Percentiles rank a stretch among this genome's conserved stretches.
phyloP scores from a whole-genome alignment of 2,888 invertebrate species.

The Mimumesa dahlbomi region DNA sequence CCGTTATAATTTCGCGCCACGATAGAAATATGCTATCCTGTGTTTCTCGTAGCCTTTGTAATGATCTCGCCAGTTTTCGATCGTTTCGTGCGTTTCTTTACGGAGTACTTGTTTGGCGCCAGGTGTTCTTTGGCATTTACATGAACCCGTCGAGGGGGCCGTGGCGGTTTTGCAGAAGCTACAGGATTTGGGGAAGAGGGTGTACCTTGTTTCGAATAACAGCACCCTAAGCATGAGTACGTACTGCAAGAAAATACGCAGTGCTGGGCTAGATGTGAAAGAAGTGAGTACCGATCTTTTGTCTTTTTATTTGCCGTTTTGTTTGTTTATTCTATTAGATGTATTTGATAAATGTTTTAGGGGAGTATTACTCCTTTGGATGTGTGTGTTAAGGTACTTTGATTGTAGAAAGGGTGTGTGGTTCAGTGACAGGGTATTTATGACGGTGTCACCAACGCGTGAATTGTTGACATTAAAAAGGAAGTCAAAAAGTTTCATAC shows the following conservation, averaged over 20 bases:
- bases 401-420: too few species aligned
- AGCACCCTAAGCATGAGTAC: slow-evolving; percentile 77
- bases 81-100: background rate
- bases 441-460: too few species aligned
- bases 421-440: too few species aligned
- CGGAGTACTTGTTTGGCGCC: slow-evolving; percentile 47
- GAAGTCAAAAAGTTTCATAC: too few species aligned
- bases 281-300: slow-evolving; percentile 70
- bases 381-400: too few species aligned
- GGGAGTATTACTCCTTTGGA: too few species aligned
- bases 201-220: slow-evolving; percentile 82
- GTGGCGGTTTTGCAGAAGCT: slow-evolving; percentile 81
- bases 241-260: slow-evolving; percentile 73
- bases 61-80: background rate
- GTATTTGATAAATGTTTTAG: too few species aligned
- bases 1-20: too few species aligned
- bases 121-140: slow-evolving; percentile 83
- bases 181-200: slow-evolving; percentile 81
- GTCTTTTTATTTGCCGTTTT: too few species aligned
- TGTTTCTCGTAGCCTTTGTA: background rate
- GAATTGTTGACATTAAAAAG: too few species aligned
- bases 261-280: slow-evolving; percentile 69
- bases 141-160: slow-evolving; percentile 78
- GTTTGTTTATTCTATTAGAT: too few species aligned
- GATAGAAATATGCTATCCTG: too few species aligned